phyloP scores from a whole-genome alignment of 2,888 invertebrate species.

The Urechis unicinctus region DNA sequence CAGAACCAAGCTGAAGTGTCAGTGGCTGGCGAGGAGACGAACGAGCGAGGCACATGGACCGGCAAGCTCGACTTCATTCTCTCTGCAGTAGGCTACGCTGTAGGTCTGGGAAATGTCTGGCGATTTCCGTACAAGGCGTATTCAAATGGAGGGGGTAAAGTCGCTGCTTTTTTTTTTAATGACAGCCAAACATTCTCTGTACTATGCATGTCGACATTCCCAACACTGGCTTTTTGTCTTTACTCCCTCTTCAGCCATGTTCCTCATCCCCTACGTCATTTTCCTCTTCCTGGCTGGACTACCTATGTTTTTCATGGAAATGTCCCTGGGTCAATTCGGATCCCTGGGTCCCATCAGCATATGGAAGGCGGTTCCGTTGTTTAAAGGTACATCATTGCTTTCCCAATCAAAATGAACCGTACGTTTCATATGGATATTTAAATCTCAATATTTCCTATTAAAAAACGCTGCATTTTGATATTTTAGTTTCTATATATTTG shows the following conservation, averaged over 20 bases:
- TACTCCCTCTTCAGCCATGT: conserved; percentile 32
- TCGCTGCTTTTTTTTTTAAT: no score
- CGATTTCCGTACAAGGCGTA: conserved; percentile 11
- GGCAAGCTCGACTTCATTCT: conserved; percentile 10
- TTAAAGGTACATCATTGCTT: conserved; percentile 62
- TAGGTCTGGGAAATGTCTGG: conserved; percentile 11
- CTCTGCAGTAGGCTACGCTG: conserved; percentile 9
- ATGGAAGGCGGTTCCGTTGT: conserved; percentile 71
- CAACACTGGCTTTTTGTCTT: not conserved
- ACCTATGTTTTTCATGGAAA: conserved; percentile 73
- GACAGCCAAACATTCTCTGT: no score
- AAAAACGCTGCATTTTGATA: no score
- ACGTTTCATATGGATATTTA: no score
- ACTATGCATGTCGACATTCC: not conserved
- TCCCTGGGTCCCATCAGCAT: conserved; percentile 73
- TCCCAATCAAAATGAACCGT: no score
- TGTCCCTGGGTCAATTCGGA: conserved; percentile 72
- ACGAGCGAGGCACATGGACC: conserved; percentile 8
- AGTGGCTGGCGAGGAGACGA: conserved; percentile 8
- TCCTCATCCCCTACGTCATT: conserved; percentile 44
- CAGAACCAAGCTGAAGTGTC: no score
- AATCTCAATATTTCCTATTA: no score
- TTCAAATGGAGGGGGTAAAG: conserved; percentile 8
- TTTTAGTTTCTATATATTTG: no score
- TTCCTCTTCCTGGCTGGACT: conserved; percentile 56